Percentiles rank a stretch among this genome's conserved stretches.
Conservation (phyloP, 2,888 invertebrate genomes). For the Pandemis heparana region DNA sequence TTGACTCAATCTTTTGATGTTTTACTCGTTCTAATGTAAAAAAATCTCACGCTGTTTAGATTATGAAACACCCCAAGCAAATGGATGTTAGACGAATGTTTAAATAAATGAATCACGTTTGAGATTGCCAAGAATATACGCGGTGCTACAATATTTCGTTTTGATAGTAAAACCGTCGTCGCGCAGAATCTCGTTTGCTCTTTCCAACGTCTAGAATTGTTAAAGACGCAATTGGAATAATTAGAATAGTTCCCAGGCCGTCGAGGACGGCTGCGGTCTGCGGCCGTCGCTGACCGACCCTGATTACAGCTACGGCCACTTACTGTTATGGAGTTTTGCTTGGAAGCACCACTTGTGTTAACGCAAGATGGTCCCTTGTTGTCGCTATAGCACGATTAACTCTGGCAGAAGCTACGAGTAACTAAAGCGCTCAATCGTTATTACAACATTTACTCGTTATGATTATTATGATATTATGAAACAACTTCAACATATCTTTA, state of each 20-base stretch:
- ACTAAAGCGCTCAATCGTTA: constrained; percentile 4
- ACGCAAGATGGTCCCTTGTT: constrained; percentile 14
- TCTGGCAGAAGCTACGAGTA: not conserved
- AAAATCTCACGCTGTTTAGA: not conserved
- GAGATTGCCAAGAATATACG: not conserved
- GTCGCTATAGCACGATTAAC: constrained; percentile 4
- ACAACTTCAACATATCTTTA: not conserved
- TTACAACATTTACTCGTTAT: not conserved
- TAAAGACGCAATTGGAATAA: constrained; percentile 55
- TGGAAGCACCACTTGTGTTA: constrained; percentile 15
- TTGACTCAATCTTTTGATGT: constrained; percentile 23
- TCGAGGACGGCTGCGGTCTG: constrained; percentile 63
- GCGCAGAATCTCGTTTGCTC: constrained; percentile 28
- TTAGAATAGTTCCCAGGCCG: constrained; percentile 47
- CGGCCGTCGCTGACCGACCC: constrained; percentile 55
- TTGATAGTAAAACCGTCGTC: constrained; percentile 14
- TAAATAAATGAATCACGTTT: not conserved
- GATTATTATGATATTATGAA: too few species aligned
- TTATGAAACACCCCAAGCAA: not conserved
- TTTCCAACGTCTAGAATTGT: constrained; percentile 41
- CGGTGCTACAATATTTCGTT: not conserved
- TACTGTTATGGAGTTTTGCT: constrained; percentile 50
- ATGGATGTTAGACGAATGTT: not conserved
- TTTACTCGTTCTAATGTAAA: not conserved
- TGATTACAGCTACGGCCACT: constrained; percentile 61